Base-by-base conservation (phyloP, 2,888 invertebrate genomes). In the Drosophila stalkeri region DNA sequence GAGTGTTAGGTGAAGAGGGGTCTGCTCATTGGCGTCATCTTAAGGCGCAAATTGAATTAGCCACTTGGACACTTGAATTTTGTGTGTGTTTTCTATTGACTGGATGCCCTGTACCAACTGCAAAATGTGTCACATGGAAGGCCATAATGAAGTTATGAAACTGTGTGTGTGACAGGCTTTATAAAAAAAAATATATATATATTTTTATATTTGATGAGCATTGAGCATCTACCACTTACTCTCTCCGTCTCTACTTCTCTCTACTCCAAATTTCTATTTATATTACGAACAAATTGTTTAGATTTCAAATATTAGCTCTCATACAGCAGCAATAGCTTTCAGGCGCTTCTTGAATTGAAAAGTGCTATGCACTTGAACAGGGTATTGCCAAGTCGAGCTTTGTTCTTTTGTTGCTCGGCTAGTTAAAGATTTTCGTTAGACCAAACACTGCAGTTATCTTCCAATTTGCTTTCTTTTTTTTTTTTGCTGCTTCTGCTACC, bases 1-100 rank as follows among this genome's bases (percentile, higher is more conserved):
- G 6, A 27, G 18, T 49, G 35, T 35, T 43, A 18, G 55, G 31
- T 11, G 43, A 44, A 44, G 33, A 20, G 57, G 43, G 18, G 14
- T 11, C 31, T 31, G 33, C 47, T 20, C 52, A 51, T 49, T 67
- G 43, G 44, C 52, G 52, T 66, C 61, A 63, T 64, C 64, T 75
- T 78, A 77, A 73, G 70, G 61, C 80, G 77, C 77, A 85, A 85
- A 89, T 85, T 89, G 77, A 89, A 85, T 89, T 87, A 89, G 87
- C 75, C 69, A 71, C 44, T 69, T 81, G 73, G 65, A 56, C 69
- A 76, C 47, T 69, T 35, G 52, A 44, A 31, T 56, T 65, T 60
- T 11, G 49, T 49, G 49, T 31, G 8, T 16, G 5, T 49, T 27
- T 27, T 27, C n/a, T 49, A 64, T 69, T 64, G 12, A 12, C 31